Conservation (phyloP, 2,797 vertebrate species). For the Pangasius krempfi region DNA sequence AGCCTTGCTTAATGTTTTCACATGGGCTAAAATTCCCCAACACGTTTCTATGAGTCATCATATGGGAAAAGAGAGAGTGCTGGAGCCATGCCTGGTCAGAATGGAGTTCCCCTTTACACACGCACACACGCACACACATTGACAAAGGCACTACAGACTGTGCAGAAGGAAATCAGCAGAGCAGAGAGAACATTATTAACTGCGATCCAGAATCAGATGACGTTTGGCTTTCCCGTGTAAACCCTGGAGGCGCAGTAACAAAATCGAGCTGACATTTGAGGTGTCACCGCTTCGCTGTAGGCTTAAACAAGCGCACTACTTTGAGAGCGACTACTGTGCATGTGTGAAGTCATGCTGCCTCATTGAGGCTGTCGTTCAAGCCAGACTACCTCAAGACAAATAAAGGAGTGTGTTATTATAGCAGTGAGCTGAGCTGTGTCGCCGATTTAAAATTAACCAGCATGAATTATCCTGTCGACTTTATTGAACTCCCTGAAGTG, state of each 20-base stretch:
- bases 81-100: conserved; percentile 58
- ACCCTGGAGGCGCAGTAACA: conserved; percentile 27
- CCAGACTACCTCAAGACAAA: conserved; percentile 28
- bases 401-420: conserved; percentile 4
- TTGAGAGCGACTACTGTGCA: conserved; percentile 37
- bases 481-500: background rate
- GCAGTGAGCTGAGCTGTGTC: background rate
- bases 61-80: conserved; percentile 53
- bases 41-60: conserved; percentile 59
- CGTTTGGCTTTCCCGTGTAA: conserved; percentile 29
- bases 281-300: conserved; percentile 15
- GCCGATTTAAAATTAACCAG: background rate
- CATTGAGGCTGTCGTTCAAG: conserved; percentile 22
- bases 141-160: conserved; percentile 39
- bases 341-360: conserved; percentile 45
- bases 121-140: conserved; percentile 44
- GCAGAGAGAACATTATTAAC: conserved; percentile 26
- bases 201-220: conserved; percentile 27
- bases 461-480: background rate
- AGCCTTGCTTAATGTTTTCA: conserved; percentile 22
- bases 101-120: conserved; percentile 59
- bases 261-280: conserved; percentile 32
- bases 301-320: conserved; percentile 31
- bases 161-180: conserved; percentile 19
- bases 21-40: conserved; percentile 53